Evolutionary conservation across 1,140 invertebrate species (phyloP), one percentile per base, ranked within the genome.

Genomic region (Apis cerana): DNA sequence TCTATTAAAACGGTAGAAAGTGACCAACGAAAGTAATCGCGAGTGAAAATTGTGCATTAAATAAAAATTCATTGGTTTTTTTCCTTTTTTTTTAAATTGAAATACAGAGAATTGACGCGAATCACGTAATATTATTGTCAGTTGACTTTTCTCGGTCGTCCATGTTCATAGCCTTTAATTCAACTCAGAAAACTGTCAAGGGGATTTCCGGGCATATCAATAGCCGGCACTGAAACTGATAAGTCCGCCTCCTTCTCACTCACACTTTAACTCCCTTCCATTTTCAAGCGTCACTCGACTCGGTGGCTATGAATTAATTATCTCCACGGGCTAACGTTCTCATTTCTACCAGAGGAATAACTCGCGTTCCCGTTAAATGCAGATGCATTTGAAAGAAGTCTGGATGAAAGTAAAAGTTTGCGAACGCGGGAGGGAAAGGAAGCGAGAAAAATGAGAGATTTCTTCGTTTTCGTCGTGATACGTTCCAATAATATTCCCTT

Each of bases 141-240:
- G n/a, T 4, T 17, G 21, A 19, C 48, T 48, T 70, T 74, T 65
- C 72, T 61, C 58, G 62, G 15, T 80, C 61, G 50, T 56, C 65
- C 76, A 58, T 70, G 69, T 43, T 58, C 54, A 19, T 62, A 48
- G 56, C 7, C 62, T 80, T 21, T 21, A 71, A 50, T 80, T 76
- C 56, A 43, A 21, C 5, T 48, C 61, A 80, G 84, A 52, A 85
- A 81, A 71, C 65, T 56, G 58, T 69, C 68, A n/a, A 56, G n/a
- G 56, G 69, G 72, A 84, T 86, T 81, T 74, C 78, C 58, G 74
- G 58, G 68, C 11, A 43, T 82, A 74, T 86, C 74, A 74, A 75
- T 81, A 33, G 58, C 21, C 69, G 48, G 19, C 58, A 27, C 33
- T 15, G 69, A 58, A 64, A 78, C 80, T 59, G 69, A 86, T 82